Evolutionary conservation across 2,113 vertebrate genomes (phyloP), one percentile per base, ranked within the genome.

Genomic region (Nannobrachium achirus): DNA sequence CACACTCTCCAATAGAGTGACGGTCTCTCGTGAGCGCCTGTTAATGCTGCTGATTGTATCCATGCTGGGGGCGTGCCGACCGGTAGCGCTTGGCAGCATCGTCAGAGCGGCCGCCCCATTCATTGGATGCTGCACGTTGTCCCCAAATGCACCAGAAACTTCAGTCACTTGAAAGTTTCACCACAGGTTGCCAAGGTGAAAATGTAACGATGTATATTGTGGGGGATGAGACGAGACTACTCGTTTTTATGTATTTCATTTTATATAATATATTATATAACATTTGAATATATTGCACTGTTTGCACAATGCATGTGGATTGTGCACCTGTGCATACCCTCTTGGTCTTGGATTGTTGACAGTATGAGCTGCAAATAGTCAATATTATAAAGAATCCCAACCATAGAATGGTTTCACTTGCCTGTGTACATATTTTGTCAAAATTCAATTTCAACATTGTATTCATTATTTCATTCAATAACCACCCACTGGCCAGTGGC

Each of bases 11-110:
- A 73, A 86, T 83, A 86, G 63, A 79, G 92, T 86, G 91, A 81
- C 87, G 69, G 89, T 75, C 82, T 90, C 86, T 91, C 87, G 81
- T 18, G 88, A 75, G 89, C 84, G 82, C 86, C 71, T 76, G 86
- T 83, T 82, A 83, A 88, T 74, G 89, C 90, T 74, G 89, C 90
- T 73, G 87, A 66, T 76, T 83, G 90, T 93, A 90, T 92, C 92
- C 93, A 90, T 84, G 93, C 90, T 89, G 93, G 93, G 90, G 92
- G 92, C 92, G 92, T 90, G 92, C 75, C 90, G 72, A 76, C 86
- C 85, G 83, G 83, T 84, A 76, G 83, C 80, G 81, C 81, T 76
- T 74, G 41, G 82, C 76, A 53, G 81, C 83, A 75, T 63, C 92
- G 86, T 91, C 90, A 90, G 60, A 19, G 73, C 5, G 49, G 71